Conservation (phyloP, 2,888 invertebrate species). For the Dastarcus helophoroides region DNA sequence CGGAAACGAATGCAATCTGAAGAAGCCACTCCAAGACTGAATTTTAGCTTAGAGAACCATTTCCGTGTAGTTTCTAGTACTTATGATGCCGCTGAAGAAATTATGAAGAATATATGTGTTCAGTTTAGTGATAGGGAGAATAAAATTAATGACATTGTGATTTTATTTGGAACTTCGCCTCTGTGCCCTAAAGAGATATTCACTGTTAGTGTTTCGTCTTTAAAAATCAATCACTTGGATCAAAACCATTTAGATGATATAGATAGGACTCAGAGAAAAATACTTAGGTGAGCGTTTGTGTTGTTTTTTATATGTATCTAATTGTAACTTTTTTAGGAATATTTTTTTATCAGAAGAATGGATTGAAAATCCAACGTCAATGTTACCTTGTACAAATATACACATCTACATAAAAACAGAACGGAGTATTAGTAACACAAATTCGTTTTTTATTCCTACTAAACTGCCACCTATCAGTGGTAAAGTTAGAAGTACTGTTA, state of each 20-base stretch:
- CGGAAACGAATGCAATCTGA: conserved; percentile 13
- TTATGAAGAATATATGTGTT: conserved; percentile 23
- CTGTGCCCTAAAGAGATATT: conserved; percentile 25
- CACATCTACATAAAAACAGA: conserved; percentile 21
- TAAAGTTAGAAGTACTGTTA: conserved; percentile 22
- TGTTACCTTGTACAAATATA: conserved; percentile 22
- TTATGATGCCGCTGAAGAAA: conserved; percentile 24
- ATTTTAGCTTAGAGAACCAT: conserved; percentile 23
- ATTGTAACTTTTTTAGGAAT: conserved; percentile 17
- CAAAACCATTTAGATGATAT: conserved; percentile 23
- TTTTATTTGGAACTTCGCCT: conserved; percentile 27
- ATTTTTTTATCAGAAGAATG: conserved; percentile 24
- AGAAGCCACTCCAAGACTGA: conserved; percentile 9
- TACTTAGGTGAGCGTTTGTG: conserved; percentile 22
- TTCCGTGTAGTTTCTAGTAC: conserved; percentile 24
- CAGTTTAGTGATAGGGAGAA: conserved; percentile 20
- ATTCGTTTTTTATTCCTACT: conserved; percentile 34
- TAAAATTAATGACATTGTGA: conserved; percentile 22
- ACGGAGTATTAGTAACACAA: conserved; percentile 6
- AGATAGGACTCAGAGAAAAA: conserved; percentile 23
- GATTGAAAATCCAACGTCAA: conserved; percentile 20
- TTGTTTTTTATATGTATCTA: background rate
- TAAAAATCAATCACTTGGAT: conserved; percentile 23
- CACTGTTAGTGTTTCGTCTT: conserved; percentile 19
- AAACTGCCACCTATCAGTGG: conserved; percentile 21